Evolutionary conservation across 2,113 vertebrate species (phyloP).

Genomic region (Procavia capensis): DNA sequence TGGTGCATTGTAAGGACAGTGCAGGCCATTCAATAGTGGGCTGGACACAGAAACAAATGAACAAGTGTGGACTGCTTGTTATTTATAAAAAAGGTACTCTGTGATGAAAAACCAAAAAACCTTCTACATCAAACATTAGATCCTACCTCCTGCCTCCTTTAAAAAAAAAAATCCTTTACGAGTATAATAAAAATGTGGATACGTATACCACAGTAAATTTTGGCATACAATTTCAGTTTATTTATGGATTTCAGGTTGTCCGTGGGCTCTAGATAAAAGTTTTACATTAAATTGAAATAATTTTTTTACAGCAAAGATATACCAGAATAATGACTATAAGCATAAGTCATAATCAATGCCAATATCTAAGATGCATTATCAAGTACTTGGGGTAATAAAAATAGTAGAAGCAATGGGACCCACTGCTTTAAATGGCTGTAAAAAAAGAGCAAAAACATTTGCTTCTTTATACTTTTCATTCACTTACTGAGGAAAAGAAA

Average conservation of each 20-base stretch:
- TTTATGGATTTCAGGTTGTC: not conserved
- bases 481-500: not conserved
- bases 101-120: not conserved
- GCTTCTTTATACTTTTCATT: not conserved
- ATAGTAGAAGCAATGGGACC: accelerated
- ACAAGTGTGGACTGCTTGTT: not conserved
- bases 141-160: not conserved
- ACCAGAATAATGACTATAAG: not conserved
- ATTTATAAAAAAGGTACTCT: not conserved
- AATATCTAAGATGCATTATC: not conserved
- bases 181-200: not conserved
- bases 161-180: not conserved
- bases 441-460: not conserved
- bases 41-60: not conserved
- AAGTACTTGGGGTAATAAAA: not conserved
- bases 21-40: not conserved
- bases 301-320: not conserved
- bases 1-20: not conserved
- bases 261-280: not conserved
- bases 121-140: not conserved
- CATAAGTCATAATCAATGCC: not conserved
- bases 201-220: not conserved
- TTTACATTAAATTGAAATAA: not conserved
- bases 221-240: not conserved
- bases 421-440: too few relatives aligned